These are phyloP conservation scores for Hoplias malabaricus DNA, from an alignment of 2,113 vertebrate genomes.

Conservation along the genomic window DNA sequence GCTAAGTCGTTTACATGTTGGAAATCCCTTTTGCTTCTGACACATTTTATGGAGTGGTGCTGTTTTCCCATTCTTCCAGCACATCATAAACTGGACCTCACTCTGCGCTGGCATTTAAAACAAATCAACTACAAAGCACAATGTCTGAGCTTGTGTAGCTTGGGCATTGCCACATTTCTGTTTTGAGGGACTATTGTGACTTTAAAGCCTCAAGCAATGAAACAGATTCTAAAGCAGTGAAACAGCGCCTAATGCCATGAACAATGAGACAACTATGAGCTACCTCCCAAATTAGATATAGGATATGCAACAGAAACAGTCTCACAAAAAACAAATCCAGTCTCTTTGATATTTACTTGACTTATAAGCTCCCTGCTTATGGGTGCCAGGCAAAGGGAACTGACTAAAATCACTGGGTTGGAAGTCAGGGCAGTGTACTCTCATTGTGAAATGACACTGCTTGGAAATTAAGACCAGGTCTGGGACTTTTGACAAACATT, in stretches of 20 bases:
- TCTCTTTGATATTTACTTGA: slow-evolving; percentile 8
- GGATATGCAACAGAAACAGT: slow-evolving; percentile 20
- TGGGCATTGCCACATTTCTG: neutral
- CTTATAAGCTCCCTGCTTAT: slow-evolving; percentile 30
- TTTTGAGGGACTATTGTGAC: neutral
- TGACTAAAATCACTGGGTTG: slow-evolving; percentile 22
- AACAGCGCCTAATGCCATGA: neutral
- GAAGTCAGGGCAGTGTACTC: slow-evolving; percentile 19
- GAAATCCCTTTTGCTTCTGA: neutral
- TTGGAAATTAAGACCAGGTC: slow-evolving; percentile 50
- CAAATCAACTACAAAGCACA: neutral
- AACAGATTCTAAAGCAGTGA: slow-evolving; percentile 9
- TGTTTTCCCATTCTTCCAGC: neutral
- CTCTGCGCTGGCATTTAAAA: slow-evolving; percentile 13
- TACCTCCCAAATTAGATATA: slow-evolving; percentile 2
- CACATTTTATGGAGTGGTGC: slow-evolving; percentile 16
- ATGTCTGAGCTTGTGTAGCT: neutral
- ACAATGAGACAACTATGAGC: slow-evolving; percentile 17
- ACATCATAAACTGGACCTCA: slow-evolving; percentile 10
- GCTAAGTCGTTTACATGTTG: neutral
- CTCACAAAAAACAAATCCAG: slow-evolving; percentile 9
- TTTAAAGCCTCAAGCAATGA: neutral
- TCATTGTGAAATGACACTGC: slow-evolving; percentile 20
- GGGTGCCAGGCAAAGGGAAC: slow-evolving; percentile 1
- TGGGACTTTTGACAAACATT: slow-evolving; percentile 69